Percentiles rank a stretch among this genome's conserved stretches.
Conservation (phyloP, 2,888 invertebrate genomes). For the Brachypalpus laphriformis region DNA sequence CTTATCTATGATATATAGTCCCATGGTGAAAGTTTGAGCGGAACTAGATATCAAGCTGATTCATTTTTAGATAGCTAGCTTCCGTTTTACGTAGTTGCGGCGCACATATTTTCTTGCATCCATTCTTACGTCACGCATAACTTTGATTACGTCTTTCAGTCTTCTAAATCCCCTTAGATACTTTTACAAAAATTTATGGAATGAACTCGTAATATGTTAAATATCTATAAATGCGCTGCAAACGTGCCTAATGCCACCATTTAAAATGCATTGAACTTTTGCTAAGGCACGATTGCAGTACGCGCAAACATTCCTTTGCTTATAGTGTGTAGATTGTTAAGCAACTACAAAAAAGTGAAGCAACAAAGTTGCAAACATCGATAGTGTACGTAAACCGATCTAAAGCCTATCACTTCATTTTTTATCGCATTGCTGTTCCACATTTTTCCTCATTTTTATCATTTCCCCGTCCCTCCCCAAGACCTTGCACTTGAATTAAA, state of each 20-base stretch:
- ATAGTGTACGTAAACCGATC: constrained; percentile 40
- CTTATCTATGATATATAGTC: too few relatives aligned
- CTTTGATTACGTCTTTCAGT: not conserved
- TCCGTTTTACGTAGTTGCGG: not conserved
- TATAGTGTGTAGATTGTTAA: not conserved
- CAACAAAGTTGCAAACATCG: constrained; percentile 10
- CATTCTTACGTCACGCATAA: not conserved
- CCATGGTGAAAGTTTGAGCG: too few relatives aligned
- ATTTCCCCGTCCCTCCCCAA: constrained; percentile 3
- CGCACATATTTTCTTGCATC: not conserved
- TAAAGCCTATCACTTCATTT: constrained; percentile 7
- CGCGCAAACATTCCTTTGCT: constrained; percentile 2
- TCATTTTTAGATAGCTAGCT: not conserved
- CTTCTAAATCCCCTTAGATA: not conserved
- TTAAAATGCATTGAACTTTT: constrained; percentile 63
- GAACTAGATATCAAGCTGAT: not conserved
- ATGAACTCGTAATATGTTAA: not conserved
- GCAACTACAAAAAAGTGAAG: not conserved
- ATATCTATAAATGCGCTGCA: not conserved
- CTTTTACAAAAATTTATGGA: not conserved
- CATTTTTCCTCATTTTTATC: constrained; percentile 23
- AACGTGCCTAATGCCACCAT: constrained; percentile 59
- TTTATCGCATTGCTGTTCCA: constrained; percentile 19
- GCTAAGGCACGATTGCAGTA: constrained; percentile 47
- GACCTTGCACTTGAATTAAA: constrained; percentile 68